These are phyloP conservation scores for Drosophila orosa DNA, from an alignment of 1,140 invertebrate species.

Conservation along the genomic window DNA sequence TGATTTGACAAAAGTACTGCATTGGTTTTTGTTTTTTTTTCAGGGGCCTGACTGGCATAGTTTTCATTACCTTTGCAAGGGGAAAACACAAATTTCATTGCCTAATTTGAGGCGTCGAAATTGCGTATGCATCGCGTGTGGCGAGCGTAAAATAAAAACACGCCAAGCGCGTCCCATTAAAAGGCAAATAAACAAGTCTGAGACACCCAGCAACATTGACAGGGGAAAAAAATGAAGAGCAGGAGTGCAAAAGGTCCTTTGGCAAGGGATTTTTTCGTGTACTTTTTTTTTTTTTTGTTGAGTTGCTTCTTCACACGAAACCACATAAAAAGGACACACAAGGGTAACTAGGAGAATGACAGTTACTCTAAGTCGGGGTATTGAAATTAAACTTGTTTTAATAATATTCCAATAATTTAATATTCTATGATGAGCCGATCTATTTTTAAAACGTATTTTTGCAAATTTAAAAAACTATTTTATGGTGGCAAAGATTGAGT, in stretches of 20 bases:
- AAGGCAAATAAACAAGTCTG: slow-evolving; percentile 59
- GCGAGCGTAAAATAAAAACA: slow-evolving; percentile 52
- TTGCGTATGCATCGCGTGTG: slow-evolving; percentile 73
- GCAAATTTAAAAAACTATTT: neutral
- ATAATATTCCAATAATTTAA: too few species aligned
- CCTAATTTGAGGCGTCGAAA: slow-evolving; percentile 58
- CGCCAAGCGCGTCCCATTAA: slow-evolving; percentile 55
- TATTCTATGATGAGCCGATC: neutral
- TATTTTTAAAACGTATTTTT: neutral
- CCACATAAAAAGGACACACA: slow-evolving; percentile 15
- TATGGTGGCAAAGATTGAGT: neutral
- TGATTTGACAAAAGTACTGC: slow-evolving; percentile 63
- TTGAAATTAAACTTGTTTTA: neutral
- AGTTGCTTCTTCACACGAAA: slow-evolving; percentile 35
- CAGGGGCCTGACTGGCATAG: slow-evolving; percentile 25
- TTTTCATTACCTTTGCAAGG: slow-evolving; percentile 44
- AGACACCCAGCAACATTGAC: slow-evolving; percentile 29
- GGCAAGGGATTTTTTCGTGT: neutral
- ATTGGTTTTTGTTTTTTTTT: slow-evolving; percentile 21
- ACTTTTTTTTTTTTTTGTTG: neutral
- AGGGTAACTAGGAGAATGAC: neutral
- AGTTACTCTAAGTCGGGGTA: neutral
- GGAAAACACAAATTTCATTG: slow-evolving; percentile 48
- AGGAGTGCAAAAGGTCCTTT: slow-evolving; percentile 18
- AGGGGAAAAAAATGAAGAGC: slow-evolving; percentile 16